Evolutionary conservation across 2,888 invertebrate genomes (phyloP), one percentile per base, ranked within the genome.

Genomic region (Clunio marinus): DNA sequence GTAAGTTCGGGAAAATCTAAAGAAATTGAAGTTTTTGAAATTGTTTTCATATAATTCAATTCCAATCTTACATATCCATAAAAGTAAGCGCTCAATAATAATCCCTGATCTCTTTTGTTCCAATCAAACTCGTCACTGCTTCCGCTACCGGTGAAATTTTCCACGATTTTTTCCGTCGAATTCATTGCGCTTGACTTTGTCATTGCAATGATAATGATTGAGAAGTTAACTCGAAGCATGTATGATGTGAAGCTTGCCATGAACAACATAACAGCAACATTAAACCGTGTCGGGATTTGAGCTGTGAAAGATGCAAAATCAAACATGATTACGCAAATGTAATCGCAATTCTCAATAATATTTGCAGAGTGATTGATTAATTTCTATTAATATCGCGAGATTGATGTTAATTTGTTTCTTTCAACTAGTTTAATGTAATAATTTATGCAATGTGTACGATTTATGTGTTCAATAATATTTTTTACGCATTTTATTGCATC

Each of bases 191-290:
- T 77, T 3, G 82, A 79, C 2, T 83, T 81, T 13, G 84, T 83
- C 86, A 86, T 85, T 4, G 84, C 85, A 51, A 86, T 82, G 41
- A 85, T 77, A 71, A 84, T 84, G 60, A 87, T 82, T 27, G 87
- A 86, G 81, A 87, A 85, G 73, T 87, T 87, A 5, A 86, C 83
- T 68, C 87, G 80, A 27, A 86, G 78, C 83, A 86, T 85, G 77
- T 87, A 87, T 2, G 81, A 80, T 70, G 84, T 81, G 81, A 86
- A 85, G 72, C 85, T 85, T 69, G 84, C 82, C 4, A 84, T 84
- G 74, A 87, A 85, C 72, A 86, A 77, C 86, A 87, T 86, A 41
- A 85, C 41, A 66, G 82, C 85, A 32, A 82, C 76, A 45, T 77
- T 51, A 2, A 76, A 74, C 55, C 82, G 74, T 25, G 74, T 74